Conservation (phyloP, 1,140 invertebrate species). For the Drosophila nannoptera region DNA sequence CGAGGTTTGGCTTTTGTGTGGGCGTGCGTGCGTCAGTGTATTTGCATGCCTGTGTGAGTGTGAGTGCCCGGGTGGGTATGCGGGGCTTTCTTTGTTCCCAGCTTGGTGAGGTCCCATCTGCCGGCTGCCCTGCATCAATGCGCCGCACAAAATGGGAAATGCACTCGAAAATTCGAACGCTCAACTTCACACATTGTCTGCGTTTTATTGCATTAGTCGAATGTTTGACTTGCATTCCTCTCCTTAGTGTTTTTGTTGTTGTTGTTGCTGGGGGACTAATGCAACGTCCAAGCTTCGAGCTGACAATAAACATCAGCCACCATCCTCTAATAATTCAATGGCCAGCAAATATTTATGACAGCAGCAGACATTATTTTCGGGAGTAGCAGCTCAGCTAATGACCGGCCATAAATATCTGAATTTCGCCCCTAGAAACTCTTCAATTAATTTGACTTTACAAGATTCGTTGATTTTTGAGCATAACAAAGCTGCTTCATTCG, state of each 20-base stretch:
- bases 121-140: constrained; percentile 43
- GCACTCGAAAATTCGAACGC: constrained; percentile 71
- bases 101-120: background rate
- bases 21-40: background rate
- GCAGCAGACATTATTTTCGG: background rate
- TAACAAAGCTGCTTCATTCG: too few species aligned
- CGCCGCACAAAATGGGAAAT: constrained; percentile 60
- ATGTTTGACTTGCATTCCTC: constrained; percentile 13
- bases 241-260: constrained; percentile 5
- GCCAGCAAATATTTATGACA: constrained; percentile 21
- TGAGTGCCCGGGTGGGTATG: background rate
- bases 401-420: background rate
- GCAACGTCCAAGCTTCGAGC: constrained; percentile 9
- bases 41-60: constrained; percentile 4
- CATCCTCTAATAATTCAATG: constrained; percentile 1
- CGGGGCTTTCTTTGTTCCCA: constrained; percentile 52
- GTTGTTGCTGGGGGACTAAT: constrained; percentile 17
- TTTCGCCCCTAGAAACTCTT: too few species aligned
- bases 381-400: background rate
- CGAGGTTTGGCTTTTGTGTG: constrained; percentile 67
- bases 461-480: too few species aligned
- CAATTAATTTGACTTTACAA: too few species aligned
- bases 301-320: constrained; percentile 16
- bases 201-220: constrained; percentile 69
- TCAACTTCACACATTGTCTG: constrained; percentile 74